Conservation (phyloP, 1,140 invertebrate genomes). For the Drosophila varians region DNA sequence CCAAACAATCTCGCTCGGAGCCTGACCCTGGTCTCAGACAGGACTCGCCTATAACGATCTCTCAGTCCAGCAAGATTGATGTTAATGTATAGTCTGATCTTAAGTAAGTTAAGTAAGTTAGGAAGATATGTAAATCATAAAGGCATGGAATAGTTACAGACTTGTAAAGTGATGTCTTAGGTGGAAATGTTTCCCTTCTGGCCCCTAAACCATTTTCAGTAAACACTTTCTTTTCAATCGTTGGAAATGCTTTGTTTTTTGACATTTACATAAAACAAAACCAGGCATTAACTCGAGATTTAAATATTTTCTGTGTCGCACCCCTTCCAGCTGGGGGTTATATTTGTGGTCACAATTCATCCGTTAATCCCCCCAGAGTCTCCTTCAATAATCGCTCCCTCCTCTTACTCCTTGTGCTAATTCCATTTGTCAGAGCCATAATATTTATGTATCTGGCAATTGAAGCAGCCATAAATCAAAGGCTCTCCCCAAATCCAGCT, state of each 20-base stretch:
- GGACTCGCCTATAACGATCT: too few relatives aligned
- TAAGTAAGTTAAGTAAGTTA: too few relatives aligned
- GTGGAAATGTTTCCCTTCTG: too few relatives aligned
- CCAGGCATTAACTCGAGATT: not conserved
- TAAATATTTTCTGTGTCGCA: not conserved
- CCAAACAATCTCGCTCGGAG: too few relatives aligned
- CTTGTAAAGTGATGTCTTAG: too few relatives aligned
- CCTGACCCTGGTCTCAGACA: too few relatives aligned
- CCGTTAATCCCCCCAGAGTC: conserved; percentile 13
- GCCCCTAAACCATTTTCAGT: too few relatives aligned
- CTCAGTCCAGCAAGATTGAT: too few relatives aligned
- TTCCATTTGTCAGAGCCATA: conserved; percentile 74
- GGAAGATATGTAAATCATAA: too few relatives aligned
- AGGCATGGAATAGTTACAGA: too few relatives aligned
- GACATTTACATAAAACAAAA: not conserved
- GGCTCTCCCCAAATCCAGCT: conserved; percentile 58
- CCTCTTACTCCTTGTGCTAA: conserved; percentile 47
- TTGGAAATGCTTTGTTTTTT: not conserved
- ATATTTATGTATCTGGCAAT: conserved; percentile 77
- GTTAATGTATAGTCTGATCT: too few relatives aligned
- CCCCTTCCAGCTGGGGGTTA: not conserved
- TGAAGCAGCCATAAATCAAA: conserved; percentile 75
- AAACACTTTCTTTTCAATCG: too few relatives aligned
- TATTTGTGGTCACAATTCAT: conserved; percentile 22
- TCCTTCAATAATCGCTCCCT: conserved; percentile 33